Conservation (phyloP, 2,113 vertebrate species). For the Gobio gobio region DNA sequence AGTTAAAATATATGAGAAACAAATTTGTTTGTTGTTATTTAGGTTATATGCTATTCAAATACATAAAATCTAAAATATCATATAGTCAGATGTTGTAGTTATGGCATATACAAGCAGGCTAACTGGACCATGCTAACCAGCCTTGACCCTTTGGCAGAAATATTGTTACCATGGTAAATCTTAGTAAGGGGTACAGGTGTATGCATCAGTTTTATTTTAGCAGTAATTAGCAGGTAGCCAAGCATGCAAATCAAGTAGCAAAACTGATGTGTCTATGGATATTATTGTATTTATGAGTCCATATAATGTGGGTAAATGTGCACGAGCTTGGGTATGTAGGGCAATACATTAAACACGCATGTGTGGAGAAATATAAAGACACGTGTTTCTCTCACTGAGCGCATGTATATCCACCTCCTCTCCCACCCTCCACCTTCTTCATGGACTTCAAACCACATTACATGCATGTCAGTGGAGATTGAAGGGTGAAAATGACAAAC, state of each 20-base stretch:
- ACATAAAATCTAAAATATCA: no score
- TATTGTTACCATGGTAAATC: neutral
- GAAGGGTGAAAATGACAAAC: neutral
- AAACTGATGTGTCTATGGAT: neutral
- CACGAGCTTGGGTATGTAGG: slow-evolving; percentile 21
- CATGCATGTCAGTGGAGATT: neutral
- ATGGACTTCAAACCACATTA: slow-evolving; percentile 10
- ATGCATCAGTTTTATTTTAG: neutral
- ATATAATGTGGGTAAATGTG: slow-evolving; percentile 3
- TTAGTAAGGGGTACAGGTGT: neutral
- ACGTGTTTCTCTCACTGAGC: slow-evolving; percentile 12
- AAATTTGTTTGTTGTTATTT: no score
- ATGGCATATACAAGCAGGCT: no score
- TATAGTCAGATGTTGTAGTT: no score
- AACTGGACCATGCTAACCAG: neutral
- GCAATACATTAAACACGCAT: slow-evolving; percentile 41
- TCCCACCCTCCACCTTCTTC: neutral
- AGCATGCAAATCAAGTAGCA: neutral
- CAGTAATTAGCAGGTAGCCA: no score
- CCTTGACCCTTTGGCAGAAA: neutral
- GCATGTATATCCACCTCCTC: slow-evolving; percentile 17
- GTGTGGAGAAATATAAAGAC: slow-evolving; percentile 35
- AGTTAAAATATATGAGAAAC: no score
- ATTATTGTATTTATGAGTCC: neutral
- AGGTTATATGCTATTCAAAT: no score